Conservation (phyloP, 2,797 vertebrate species). For the Schizopygopsis malacanthus region DNA sequence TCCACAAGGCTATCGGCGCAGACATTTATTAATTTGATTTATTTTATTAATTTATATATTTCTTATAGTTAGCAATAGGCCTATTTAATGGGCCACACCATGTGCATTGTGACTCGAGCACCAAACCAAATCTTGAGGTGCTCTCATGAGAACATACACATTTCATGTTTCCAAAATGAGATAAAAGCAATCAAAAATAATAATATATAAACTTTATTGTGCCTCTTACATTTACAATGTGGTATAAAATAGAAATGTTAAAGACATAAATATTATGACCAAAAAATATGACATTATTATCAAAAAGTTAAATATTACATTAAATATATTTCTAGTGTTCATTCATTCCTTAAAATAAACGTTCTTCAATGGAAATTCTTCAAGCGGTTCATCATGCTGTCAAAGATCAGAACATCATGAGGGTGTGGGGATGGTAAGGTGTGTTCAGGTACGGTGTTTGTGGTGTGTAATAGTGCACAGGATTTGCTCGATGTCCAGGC, state of each 20-base stretch:
- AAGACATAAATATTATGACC: constrained; percentile 27
- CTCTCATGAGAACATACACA: too few relatives aligned
- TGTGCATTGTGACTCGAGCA: too few relatives aligned
- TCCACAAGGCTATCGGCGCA: too few relatives aligned
- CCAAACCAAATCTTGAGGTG: too few relatives aligned
- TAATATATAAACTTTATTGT: constrained; percentile 57
- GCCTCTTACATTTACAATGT: constrained; percentile 27
- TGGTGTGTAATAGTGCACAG: constrained; percentile 60
- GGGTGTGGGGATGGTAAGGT: constrained; percentile 42
- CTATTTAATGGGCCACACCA: too few relatives aligned
- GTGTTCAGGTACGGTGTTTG: constrained; percentile 48
- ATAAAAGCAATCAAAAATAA: constrained; percentile 28
- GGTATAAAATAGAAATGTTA: constrained; percentile 51
- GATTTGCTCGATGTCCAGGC: constrained; percentile 52
- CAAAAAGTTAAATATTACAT: constrained; percentile 28
- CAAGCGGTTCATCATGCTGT: not conserved
- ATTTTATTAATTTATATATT: too few relatives aligned
- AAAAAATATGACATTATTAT: not conserved
- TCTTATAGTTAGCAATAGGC: too few relatives aligned
- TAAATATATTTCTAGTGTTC: constrained; percentile 16
- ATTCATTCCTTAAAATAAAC: constrained; percentile 10
- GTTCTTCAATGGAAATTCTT: too few relatives aligned
- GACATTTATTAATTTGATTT: too few relatives aligned
- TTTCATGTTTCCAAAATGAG: not conserved
- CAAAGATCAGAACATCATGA: constrained; percentile 40